Base-by-base conservation (phyloP, 2,797 vertebrate species). In the Calcarius lapponicus region DNA sequence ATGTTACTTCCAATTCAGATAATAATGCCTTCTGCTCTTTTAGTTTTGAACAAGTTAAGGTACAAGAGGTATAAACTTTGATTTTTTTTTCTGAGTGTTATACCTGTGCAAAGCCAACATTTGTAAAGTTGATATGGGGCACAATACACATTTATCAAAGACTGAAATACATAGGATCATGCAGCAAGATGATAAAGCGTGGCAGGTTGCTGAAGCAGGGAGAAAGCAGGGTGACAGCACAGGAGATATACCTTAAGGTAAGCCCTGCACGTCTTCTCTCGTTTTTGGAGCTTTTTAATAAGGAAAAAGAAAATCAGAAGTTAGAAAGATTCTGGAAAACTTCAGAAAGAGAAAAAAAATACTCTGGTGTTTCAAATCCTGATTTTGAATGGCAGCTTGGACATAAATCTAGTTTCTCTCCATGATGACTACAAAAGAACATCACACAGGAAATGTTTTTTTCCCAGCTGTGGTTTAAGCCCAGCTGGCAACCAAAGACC, bases 181-280 rank as follows among this genome's bases (percentile, higher is more conserved):
- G 98, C 98, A 98, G 98, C 97, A 97, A 94, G 96, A 97, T 97
- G 97, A 96, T 98, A 98, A 98, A 98, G 98, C 98, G 98, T 98
- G 97, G 98, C 97, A 95, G 98, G 98, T 95, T 97, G 98, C 97
- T 97, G 97, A 98, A 98, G 97, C 96, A 98, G 98, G 98, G 97
- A 97, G 92, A 97, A 97, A 98, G 98, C 97, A 98, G 98, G 97
- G 97, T 97, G 97, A 98, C 97, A 98, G 98, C 98, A 97, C 98
- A 97, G 98, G 98, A 98, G 98, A 99, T 98, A 98, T 99, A 99
- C 99, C 99, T 99, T 99, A 99, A 99, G 99, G 98, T 99, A 99
- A 98, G 99, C 99, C 98, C 99, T 99, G 99, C 99, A 99, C 98
- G 99, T 99, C 99, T 99, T 99, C 98, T 99, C 99, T 98, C 99